phyloP scores from a whole-genome alignment of 2,113 vertebrate species.

The Delphinus delphis region DNA sequence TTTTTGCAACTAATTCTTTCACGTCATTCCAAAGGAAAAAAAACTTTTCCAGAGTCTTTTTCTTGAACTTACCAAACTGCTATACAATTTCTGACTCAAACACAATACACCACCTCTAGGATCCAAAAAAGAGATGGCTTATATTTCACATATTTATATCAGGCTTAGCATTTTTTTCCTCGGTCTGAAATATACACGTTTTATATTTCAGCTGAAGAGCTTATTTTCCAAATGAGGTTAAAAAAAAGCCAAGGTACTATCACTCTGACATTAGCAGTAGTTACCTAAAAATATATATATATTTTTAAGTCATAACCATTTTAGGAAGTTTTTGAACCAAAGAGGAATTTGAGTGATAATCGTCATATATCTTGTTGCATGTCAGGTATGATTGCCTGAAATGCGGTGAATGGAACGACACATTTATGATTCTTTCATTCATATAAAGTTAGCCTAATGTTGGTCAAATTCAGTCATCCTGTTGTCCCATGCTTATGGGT shows the following conservation, averaged over 20 bases:
- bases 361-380: neutral
- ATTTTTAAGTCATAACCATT: neutral
- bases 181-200: neutral
- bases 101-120: neutral
- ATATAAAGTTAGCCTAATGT: neutral
- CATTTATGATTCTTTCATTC: neutral
- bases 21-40: neutral
- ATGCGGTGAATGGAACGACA: neutral
- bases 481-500: neutral
- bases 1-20: neutral
- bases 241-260: neutral
- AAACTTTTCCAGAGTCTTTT: neutral
- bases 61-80: neutral
- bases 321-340: conserved; percentile 13
- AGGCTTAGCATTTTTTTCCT: conserved; percentile 5
- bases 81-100: neutral
- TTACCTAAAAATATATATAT: neutral
- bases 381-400: neutral
- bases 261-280: neutral
- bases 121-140: neutral
- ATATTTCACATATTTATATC: neutral
- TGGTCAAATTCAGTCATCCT: neutral
- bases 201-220: conserved; percentile 16
- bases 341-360: conserved; percentile 8
- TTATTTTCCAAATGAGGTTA: neutral